Percentiles rank a stretch among this genome's conserved stretches.
Conservation (phyloP, 2,888 invertebrate genomes). For the Tetropium fuscum region DNA sequence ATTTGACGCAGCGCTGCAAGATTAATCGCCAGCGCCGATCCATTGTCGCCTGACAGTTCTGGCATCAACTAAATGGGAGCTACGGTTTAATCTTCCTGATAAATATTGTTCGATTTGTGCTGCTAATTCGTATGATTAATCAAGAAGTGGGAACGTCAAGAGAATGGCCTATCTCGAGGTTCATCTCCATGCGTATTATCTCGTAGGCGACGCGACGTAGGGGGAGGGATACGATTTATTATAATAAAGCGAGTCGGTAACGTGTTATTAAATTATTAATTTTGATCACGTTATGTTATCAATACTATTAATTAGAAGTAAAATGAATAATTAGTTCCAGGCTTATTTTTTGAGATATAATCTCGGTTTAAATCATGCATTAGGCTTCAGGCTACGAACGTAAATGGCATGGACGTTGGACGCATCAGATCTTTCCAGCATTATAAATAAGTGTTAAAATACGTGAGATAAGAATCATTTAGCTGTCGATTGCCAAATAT, state of each 20-base stretch:
- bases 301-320: constrained; percentile 47
- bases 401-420: constrained; percentile 29
- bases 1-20: constrained; percentile 15
- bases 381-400: constrained; percentile 30
- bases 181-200: constrained; percentile 9
- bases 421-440: constrained; percentile 39
- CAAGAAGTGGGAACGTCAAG: constrained; percentile 46
- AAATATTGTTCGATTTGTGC: constrained; percentile 42
- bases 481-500: constrained; percentile 28
- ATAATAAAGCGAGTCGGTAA: constrained; percentile 39
- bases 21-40: constrained; percentile 16
- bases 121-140: constrained; percentile 55
- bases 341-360: constrained; percentile 30
- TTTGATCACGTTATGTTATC: constrained; percentile 45
- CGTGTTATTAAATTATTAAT: constrained; percentile 54
- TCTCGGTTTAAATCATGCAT: constrained; percentile 31
- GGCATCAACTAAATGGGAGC: constrained; percentile 6
- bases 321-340: constrained; percentile 43
- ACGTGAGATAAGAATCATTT: constrained; percentile 32
- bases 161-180: constrained; percentile 22
- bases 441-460: constrained; percentile 42
- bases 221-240: constrained; percentile 34
- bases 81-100: background rate
- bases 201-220: constrained; percentile 14
- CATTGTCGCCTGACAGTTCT: constrained; percentile 13